Evolutionary conservation across 35 echinoderm and acorn worm genomes (phyloP).

Genomic region (Amphiura filiformis): DNA sequence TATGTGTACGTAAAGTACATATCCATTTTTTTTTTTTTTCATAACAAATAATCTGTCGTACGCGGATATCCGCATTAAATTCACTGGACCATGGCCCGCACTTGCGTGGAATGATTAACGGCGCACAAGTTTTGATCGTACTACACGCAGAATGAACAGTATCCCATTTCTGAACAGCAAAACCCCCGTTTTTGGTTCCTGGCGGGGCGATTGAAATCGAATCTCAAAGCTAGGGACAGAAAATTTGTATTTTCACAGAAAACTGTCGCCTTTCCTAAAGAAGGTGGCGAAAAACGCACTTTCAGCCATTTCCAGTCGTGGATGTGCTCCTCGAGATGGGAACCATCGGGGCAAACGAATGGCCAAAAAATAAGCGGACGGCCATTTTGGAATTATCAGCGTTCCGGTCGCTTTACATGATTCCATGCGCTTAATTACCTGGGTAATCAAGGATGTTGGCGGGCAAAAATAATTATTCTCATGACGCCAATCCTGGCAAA

Average conservation of each 20-base stretch:
- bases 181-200: not conserved
- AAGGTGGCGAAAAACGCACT: not conserved
- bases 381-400: slow-evolving; percentile 30
- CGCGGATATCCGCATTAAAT: too few species aligned
- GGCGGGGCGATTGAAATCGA: not conserved
- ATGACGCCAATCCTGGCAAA: slow-evolving; percentile 22
- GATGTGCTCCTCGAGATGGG: slow-evolving; percentile 10
- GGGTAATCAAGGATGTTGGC: slow-evolving; percentile 13
- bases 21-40: too few species aligned
- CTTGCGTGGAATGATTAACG: too few species aligned
- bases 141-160: not conserved
- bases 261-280: not conserved
- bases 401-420: not conserved
- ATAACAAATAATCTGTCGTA: too few species aligned
- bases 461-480: slow-evolving; percentile 53
- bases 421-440: slow-evolving; percentile 10
- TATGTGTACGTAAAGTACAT: too few species aligned
- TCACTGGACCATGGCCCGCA: too few species aligned
- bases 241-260: not conserved
- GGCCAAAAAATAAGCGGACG: slow-evolving; percentile 39
- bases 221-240: not conserved
- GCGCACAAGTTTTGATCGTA: not conserved
- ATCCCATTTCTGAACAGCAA: slow-evolving; percentile 28
- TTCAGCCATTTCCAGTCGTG: slow-evolving; percentile 17
- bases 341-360: slow-evolving; percentile 18